phyloP scores from a whole-genome alignment of 2,888 invertebrate genomes.

The Anodontia alba region DNA sequence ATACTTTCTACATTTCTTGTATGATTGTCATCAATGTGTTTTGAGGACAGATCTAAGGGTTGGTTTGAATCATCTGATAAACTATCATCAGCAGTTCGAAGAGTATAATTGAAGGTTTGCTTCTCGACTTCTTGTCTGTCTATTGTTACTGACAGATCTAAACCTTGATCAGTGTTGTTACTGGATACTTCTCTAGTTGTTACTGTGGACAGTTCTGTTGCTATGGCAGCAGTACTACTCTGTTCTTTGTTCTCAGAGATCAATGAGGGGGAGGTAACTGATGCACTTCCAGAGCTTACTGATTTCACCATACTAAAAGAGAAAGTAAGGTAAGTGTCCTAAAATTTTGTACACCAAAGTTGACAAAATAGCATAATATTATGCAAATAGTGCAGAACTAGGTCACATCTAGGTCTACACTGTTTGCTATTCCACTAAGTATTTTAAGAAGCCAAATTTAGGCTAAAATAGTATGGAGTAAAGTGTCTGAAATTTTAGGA shows the following conservation, averaged over 20 bases:
- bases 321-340: no score
- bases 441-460: no score
- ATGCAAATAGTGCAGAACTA: no score
- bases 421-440: no score
- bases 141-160: neutral
- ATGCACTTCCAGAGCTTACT: neutral
- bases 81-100: neutral
- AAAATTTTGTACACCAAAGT: no score
- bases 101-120: slow-evolving; percentile 1
- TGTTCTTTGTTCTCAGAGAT: neutral
- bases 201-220: neutral
- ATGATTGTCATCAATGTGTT: neutral
- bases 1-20: neutral
- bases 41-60: neutral
- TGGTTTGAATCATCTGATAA: slow-evolving; percentile 8
- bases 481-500: no score
- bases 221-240: neutral
- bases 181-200: neutral
- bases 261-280: neutral
- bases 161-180: neutral
- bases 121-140: slow-evolving; percentile 1
- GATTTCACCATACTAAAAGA: slow-evolving; percentile 6
- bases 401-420: no score
- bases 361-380: no score
- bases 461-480: no score